phyloP scores from a whole-genome alignment of 2,113 vertebrate species.

The Antennarius striatus region DNA sequence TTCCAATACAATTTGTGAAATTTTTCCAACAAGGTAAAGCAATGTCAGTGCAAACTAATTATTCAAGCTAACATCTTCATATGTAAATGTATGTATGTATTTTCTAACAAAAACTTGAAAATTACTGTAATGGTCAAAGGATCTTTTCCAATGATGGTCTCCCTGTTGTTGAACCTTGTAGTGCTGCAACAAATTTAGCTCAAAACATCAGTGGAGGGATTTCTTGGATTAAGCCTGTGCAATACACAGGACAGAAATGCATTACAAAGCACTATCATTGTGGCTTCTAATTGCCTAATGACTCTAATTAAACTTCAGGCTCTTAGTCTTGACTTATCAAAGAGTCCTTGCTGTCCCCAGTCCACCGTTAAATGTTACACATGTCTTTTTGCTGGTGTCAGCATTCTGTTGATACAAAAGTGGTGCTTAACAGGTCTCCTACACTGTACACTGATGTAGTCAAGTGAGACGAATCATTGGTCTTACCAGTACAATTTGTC shows the following conservation, averaged over 20 bases:
- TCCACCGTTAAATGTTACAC: constrained; percentile 47
- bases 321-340: constrained; percentile 74
- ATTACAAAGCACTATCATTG: constrained; percentile 66
- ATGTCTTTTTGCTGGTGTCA: constrained; percentile 68
- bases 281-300: constrained; percentile 73
- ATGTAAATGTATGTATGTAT: too few species aligned
- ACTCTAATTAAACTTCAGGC: constrained; percentile 79
- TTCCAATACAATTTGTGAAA: too few species aligned
- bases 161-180: constrained; percentile 56
- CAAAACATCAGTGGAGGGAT: constrained; percentile 59
- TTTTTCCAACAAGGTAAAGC: too few species aligned
- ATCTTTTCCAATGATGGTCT: not conserved
- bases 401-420: constrained; percentile 60
- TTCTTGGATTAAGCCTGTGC: constrained; percentile 68
- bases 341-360: constrained; percentile 38
- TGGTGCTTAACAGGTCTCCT: constrained; percentile 58
- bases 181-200: constrained; percentile 57
- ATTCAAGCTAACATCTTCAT: not conserved
- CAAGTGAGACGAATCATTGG: constrained; percentile 46
- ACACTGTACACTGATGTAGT: constrained; percentile 40
- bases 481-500: constrained; percentile 45
- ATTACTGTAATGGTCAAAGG: constrained; percentile 19
- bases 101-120: not conserved
- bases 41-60: not conserved
- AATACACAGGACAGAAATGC: constrained; percentile 75